A percentile compares a stretch with the other conserved stretches of the same genome.
Evolutionary conservation across 2,797 vertebrate genomes (phyloP).

Genomic region (Gymnoscopelus braueri): DNA sequence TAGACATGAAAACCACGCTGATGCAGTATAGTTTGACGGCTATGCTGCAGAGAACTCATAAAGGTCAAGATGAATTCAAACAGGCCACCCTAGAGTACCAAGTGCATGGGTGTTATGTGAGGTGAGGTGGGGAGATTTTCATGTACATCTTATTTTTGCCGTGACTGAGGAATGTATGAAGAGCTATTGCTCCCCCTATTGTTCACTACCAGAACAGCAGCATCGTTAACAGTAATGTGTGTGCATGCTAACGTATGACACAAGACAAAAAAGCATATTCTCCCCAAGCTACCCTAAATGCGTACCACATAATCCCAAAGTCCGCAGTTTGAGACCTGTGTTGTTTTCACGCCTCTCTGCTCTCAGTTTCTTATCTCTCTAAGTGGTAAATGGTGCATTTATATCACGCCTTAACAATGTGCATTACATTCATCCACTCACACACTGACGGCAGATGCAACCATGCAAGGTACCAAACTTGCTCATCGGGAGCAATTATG

Average conservation of each 20-base stretch:
- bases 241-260: background rate
- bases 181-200: conserved; percentile 49
- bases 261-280: no score
- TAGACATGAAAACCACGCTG: conserved; percentile 29
- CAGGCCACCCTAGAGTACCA: conserved; percentile 2
- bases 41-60: conserved; percentile 11
- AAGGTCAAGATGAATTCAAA: conserved; percentile 30
- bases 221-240: background rate
- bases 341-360: background rate
- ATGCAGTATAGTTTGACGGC: conserved; percentile 20
- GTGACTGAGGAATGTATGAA: background rate
- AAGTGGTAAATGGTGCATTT: no score
- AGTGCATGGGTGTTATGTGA: conserved; percentile 7
- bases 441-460: no score
- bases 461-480: no score
- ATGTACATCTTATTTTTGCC: no score
- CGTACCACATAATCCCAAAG: no score
- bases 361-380: no score
- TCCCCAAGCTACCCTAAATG: no score
- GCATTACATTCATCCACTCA: background rate
- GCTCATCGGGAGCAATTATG: no score
- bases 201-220: conserved; percentile 35
- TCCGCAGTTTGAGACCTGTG: background rate
- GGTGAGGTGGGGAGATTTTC: no score
- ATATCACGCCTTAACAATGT: background rate